These are phyloP conservation scores for Amyelois transitella DNA, from an alignment of 1,140 invertebrate species.

Conservation along the genomic window DNA sequence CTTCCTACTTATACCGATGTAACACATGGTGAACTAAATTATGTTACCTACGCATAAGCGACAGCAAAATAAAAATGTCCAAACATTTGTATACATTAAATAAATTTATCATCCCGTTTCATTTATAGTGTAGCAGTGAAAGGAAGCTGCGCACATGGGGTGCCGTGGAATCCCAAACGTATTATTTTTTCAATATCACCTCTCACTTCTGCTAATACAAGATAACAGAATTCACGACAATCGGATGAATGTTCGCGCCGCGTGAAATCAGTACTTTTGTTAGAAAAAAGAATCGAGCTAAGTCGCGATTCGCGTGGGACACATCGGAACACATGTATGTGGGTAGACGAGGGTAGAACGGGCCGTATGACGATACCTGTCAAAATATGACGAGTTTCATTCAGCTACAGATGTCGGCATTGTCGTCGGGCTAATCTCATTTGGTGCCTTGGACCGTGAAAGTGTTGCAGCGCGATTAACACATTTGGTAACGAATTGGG, in stretches of 20 bases:
- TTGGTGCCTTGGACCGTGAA: conserved; percentile 61
- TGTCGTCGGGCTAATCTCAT: conserved; percentile 69
- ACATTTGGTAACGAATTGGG: conserved; percentile 69
- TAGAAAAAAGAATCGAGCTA: conserved; percentile 26
- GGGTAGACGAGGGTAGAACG: conserved; percentile 51
- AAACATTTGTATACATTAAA: conserved; percentile 74
- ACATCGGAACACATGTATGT: conserved; percentile 62
- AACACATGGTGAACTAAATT: conserved; percentile 72
- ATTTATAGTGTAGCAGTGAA: conserved; percentile 50
- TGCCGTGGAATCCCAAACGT: conserved; percentile 62
- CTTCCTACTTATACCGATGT: conserved; percentile 59
- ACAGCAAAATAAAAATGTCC: conserved; percentile 73
- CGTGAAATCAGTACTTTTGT: conserved; percentile 69
- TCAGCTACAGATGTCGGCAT: conserved; percentile 63
- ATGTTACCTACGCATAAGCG: conserved; percentile 68
- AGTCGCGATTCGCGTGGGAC: conserved; percentile 32
- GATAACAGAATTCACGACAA: conserved; percentile 64
- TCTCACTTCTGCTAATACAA: conserved; percentile 51
- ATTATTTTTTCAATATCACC: conserved; percentile 70
- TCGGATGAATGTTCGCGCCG: conserved; percentile 66
- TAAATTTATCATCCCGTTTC: conserved; percentile 71
- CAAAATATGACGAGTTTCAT: conserved; percentile 67
- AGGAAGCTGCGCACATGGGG: conserved; percentile 70
- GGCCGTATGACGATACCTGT: conserved; percentile 56
- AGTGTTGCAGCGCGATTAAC: conserved; percentile 62